phyloP scores from a whole-genome alignment of 1,140 invertebrate species.

The Mercenaria mercenaria region DNA sequence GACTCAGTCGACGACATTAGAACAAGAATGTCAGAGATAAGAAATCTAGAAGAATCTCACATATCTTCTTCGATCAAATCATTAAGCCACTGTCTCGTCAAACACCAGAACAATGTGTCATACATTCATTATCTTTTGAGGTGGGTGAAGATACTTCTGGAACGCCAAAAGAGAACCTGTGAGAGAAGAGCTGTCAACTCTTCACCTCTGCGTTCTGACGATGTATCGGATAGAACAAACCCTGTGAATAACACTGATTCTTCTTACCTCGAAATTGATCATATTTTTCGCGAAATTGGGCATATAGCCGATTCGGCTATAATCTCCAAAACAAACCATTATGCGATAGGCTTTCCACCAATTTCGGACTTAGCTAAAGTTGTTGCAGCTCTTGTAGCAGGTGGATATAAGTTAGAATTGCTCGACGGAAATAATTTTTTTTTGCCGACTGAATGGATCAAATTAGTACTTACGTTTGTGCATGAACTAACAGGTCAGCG shows the following conservation, averaged over 20 bases:
- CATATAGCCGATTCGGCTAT: not conserved
- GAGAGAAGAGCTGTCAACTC: not conserved
- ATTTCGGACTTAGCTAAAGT: not conserved
- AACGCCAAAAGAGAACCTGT: not conserved
- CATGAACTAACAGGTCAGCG: not conserved
- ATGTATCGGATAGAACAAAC: not conserved
- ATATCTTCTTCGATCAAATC: not conserved
- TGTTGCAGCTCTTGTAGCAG: not conserved
- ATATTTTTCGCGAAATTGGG: constrained; percentile 34
- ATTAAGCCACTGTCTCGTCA: not conserved
- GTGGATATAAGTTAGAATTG: not conserved
- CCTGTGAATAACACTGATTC: not conserved
- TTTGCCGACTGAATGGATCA: constrained; percentile 8
- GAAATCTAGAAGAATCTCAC: not conserved
- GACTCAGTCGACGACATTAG: too few relatives aligned
- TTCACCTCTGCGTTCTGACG: not conserved
- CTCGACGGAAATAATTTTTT: not conserved
- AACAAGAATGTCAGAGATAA: not conserved
- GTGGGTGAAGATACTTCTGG: not conserved
- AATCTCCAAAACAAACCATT: too few relatives aligned
- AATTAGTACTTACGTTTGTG: not conserved
- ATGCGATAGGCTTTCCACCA: not conserved
- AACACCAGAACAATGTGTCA: not conserved
- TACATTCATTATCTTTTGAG: not conserved
- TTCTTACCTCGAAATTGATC: not conserved